Evolutionary conservation across 2,113 vertebrate genomes (phyloP).

Genomic region (Chrysemys picta): DNA sequence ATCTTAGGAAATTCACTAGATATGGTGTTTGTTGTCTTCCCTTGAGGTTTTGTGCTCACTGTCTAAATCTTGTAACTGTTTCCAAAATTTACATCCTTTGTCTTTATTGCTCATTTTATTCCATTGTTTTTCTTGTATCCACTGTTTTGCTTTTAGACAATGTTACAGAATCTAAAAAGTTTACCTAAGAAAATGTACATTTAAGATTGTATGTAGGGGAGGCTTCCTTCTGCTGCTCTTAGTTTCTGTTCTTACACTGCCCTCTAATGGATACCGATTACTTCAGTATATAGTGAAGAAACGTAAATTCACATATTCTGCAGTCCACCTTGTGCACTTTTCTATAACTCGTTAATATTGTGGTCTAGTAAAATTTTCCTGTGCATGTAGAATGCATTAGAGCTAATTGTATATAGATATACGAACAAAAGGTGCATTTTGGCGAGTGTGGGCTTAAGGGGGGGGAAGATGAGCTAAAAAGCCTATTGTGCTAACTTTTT

Average conservation of each 20-base stretch:
- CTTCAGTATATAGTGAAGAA: conserved; percentile 66
- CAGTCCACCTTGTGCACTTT: neutral
- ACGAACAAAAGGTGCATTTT: neutral
- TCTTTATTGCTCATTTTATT: neutral
- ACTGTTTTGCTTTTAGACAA: conserved; percentile 42
- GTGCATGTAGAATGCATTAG: neutral
- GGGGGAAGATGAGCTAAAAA: neutral
- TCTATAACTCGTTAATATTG: neutral
- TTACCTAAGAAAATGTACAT: conserved; percentile 61
- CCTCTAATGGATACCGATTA: conserved; percentile 83
- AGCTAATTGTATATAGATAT: neutral
- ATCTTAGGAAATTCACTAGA: neutral
- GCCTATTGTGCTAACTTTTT: conserved; percentile 32
- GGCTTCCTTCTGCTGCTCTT: conserved; percentile 18
- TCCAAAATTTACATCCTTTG: neutral
- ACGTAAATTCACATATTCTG: conserved; percentile 54
- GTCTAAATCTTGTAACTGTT: neutral
- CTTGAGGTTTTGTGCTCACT: neutral
- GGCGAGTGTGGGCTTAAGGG: neutral
- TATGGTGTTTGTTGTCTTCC: neutral
- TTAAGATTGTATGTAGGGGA: conserved; percentile 34
- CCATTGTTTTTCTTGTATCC: neutral
- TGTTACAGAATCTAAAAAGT: conserved; percentile 58
- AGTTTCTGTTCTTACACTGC: conserved; percentile 83
- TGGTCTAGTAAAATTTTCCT: neutral